phyloP scores from a whole-genome alignment of 2,888 invertebrate species.

The Piscicola geometra region DNA sequence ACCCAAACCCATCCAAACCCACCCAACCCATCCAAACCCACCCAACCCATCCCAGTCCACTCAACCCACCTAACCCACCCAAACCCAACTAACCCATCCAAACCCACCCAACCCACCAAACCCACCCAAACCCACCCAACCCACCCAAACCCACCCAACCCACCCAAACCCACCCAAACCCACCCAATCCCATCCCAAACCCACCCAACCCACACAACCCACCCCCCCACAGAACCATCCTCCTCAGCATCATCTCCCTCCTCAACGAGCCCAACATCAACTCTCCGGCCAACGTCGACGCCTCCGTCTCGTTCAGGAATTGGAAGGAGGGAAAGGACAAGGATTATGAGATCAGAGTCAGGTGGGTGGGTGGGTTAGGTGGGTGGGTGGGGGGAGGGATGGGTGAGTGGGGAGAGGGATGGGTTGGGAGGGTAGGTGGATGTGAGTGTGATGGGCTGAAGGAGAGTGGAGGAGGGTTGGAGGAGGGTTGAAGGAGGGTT shows the following conservation, averaged over 20 bases:
- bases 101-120: no score
- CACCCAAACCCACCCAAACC: background rate
- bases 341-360: slow-evolving; percentile 97
- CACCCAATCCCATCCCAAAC: background rate
- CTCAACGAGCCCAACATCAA: slow-evolving; percentile 99
- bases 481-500: no score
- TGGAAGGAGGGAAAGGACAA: slow-evolving; percentile 95
- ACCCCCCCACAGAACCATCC: slow-evolving; percentile 69
- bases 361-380: slow-evolving; percentile 60
- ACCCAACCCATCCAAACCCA: no score
- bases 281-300: slow-evolving; percentile 99
- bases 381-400: background rate
- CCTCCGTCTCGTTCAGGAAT: slow-evolving; percentile 88
- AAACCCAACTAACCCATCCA: no score
- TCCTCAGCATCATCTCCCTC: slow-evolving; percentile 96
- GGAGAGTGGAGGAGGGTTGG: no score
- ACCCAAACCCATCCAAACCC: no score
- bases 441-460: no score
- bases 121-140: background rate
- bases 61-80: no score
- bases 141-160: background rate
- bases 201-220: background rate
- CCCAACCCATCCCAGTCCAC: no score
- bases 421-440: no score
- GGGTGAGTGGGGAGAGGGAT: no score